phyloP scores from a whole-genome alignment of 2,797 vertebrate genomes.

The Tauraco hartlaubi region DNA sequence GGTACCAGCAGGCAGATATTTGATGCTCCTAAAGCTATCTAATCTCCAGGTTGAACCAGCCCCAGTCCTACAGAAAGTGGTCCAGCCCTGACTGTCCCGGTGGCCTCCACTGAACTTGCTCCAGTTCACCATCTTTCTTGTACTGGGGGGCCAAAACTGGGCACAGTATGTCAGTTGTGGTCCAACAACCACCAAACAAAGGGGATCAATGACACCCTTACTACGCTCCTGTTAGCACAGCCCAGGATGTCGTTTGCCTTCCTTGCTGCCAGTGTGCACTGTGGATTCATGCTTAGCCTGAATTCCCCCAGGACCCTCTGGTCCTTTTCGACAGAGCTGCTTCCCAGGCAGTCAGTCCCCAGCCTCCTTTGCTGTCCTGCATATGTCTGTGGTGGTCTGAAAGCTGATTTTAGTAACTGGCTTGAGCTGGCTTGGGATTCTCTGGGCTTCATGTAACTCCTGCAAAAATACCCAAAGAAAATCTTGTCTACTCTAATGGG shows the following conservation, averaged over 20 bases:
- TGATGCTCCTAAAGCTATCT: background rate
- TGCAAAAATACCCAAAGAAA: slow-evolving; percentile 15
- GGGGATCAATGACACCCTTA: background rate
- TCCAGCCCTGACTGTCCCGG: background rate
- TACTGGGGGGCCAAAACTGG: fast-evolving
- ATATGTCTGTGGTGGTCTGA: background rate
- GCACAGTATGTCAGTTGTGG: background rate
- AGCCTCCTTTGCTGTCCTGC: background rate
- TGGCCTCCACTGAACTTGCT: background rate
- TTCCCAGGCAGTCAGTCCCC: background rate
- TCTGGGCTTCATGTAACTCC: background rate
- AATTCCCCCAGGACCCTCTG: background rate
- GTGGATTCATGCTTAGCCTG: background rate
- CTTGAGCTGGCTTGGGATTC: background rate
- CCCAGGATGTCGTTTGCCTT: background rate
- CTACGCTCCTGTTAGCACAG: background rate
- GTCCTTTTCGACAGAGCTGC: background rate
- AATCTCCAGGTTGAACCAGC: background rate
- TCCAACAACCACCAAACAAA: background rate
- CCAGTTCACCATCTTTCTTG: background rate
- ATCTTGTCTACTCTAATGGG: background rate
- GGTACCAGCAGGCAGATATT: background rate
- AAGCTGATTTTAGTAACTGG: background rate
- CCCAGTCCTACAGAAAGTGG: background rate
- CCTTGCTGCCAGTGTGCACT: background rate